Conservation (phyloP, 2,797 vertebrate species). For the Crypturellus tataupa region DNA sequence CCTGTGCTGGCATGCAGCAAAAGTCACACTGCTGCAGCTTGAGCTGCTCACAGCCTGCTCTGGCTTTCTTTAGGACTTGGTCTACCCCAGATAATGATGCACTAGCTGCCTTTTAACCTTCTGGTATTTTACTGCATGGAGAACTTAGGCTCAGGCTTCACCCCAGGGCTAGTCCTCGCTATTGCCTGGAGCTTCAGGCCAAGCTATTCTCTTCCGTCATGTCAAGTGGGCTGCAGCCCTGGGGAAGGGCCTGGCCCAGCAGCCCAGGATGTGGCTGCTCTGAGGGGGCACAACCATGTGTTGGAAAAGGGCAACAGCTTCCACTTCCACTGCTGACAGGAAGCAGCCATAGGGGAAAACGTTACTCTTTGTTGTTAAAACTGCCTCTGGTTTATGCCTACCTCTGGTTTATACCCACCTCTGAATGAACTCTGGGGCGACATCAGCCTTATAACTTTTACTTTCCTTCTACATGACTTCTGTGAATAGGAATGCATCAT, state of each 20-base stretch:
- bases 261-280: rapidly evolving
- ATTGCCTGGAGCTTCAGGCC: rapidly evolving
- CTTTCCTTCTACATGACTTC: neutral
- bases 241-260: neutral
- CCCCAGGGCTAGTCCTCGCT: rapidly evolving
- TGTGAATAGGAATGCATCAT: neutral
- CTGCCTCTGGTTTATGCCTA: neutral
- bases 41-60: neutral
- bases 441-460: neutral
- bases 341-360: neutral
- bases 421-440: neutral
- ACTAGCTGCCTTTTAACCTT: neutral
- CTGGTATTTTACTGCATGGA: neutral
- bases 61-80: neutral
- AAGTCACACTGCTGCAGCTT: rapidly evolving
- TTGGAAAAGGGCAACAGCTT: neutral
- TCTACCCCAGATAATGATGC: too few species aligned
- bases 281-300: neutral
- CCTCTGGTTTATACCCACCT: neutral
- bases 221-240: neutral
- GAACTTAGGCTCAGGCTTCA: neutral
- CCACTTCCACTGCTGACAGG: neutral
- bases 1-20: neutral
- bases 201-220: rapidly evolving
- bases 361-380: neutral